Percentiles rank a stretch among this genome's conserved stretches.
These are phyloP conservation scores for Zhuqinia jingwanae DNA, from an alignment of 2,888 invertebrate genomes.

Conservation along the genomic window DNA sequence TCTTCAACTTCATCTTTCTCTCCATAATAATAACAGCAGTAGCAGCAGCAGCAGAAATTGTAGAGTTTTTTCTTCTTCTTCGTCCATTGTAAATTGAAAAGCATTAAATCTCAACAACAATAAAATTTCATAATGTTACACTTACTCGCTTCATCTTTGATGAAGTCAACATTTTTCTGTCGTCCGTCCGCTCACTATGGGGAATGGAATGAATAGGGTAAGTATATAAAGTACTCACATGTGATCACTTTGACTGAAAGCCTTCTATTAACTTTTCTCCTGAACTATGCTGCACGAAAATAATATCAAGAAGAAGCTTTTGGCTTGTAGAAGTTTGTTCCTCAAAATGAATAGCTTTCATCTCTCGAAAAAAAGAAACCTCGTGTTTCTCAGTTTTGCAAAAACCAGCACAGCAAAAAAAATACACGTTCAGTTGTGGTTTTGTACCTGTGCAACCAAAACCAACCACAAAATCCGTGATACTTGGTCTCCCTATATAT, in stretches of 20 bases:
- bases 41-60: background rate
- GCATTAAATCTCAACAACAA: slow-evolving; percentile 1
- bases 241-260: background rate
- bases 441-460: slow-evolving; percentile 22
- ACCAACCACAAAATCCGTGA: slow-evolving; percentile 11
- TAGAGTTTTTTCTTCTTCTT: no score
- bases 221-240: slow-evolving; percentile 65
- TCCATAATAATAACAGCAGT: background rate
- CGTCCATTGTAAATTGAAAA: background rate
- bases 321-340: background rate
- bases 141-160: slow-evolving; percentile 51
- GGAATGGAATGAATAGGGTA: slow-evolving; percentile 96
- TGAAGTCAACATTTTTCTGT: slow-evolving; percentile 73
- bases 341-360: slow-evolving; percentile 4
- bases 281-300: background rate
- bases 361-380: background rate
- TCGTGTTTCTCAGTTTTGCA: background rate
- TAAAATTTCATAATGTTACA: slow-evolving; percentile 33
- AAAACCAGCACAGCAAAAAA: background rate
- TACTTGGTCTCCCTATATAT: background rate
- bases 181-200: slow-evolving; percentile 84
- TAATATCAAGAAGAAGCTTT: background rate
- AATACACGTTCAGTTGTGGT: background rate
- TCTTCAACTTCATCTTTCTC: background rate
- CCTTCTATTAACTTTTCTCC: background rate